phyloP scores from a whole-genome alignment of 1,140 invertebrate genomes.

The Kradibia gibbosae region DNA sequence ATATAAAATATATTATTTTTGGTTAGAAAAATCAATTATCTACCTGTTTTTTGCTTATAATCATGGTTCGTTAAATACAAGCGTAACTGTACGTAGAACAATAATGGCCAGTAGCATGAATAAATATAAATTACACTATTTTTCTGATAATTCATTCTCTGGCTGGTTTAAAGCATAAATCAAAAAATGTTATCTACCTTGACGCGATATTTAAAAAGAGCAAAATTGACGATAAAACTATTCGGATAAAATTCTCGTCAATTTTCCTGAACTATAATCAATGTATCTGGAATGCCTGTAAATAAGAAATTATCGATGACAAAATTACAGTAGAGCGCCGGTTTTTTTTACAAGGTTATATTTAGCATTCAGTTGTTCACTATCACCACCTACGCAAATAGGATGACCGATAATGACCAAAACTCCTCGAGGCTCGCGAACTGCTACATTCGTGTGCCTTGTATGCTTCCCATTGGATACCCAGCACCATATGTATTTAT shows the following conservation, averaged over 20 bases:
- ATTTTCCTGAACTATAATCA: neutral
- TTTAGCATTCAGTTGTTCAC: neutral
- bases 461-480: neutral
- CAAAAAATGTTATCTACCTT: neutral
- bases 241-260: neutral
- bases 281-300: too few species aligned
- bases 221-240: neutral
- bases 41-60: neutral
- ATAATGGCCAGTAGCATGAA: neutral
- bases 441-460: neutral
- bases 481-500: neutral
- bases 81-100: neutral
- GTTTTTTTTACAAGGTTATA: neutral
- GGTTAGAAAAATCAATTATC: too few species aligned
- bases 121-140: slow-evolving; percentile 12
- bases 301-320: neutral
- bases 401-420: neutral
- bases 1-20: too few species aligned
- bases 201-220: neutral
- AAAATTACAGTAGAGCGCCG: neutral
- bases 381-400: neutral
- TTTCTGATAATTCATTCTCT: neutral
- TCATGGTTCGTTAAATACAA: neutral
- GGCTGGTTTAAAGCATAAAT: neutral
- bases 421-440: neutral